A percentile compares a stretch with the other conserved stretches of the same genome.
Evolutionary conservation across 2,113 vertebrate species (phyloP).

Genomic region (Guaruba guarouba): DNA sequence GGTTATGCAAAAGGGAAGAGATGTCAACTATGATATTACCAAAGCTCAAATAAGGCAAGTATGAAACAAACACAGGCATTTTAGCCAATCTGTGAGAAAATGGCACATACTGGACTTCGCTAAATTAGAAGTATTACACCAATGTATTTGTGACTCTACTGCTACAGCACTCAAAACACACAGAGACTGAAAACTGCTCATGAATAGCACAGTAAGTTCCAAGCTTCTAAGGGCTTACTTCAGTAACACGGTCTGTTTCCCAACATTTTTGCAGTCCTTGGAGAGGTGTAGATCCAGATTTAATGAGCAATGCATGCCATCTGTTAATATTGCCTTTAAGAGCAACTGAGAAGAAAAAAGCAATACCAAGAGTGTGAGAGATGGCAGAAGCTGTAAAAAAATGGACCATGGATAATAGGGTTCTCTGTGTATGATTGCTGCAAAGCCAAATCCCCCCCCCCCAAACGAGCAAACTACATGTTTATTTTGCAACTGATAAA

Average conservation of each 20-base stretch:
- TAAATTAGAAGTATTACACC: slow-evolving; percentile 6
- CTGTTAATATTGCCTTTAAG: slow-evolving; percentile 68
- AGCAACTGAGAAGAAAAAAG: slow-evolving; percentile 56
- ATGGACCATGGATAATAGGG: not conserved
- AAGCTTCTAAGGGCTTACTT: slow-evolving; percentile 4
- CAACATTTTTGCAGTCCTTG: slow-evolving; percentile 55
- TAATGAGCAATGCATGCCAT: slow-evolving; percentile 70
- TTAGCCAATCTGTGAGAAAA: not conserved
- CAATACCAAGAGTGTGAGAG: not conserved
- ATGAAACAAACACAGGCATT: not conserved
- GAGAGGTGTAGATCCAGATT: slow-evolving; percentile 61
- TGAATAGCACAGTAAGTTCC: slow-evolving; percentile 20
- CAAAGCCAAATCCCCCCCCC: not conserved
- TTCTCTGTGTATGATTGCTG: not conserved
- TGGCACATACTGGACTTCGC: not conserved
- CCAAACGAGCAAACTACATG: not conserved
- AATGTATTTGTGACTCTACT: slow-evolving; percentile 18
- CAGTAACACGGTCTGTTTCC: slow-evolving; percentile 57
- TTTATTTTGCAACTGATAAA: not conserved
- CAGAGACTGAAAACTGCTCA: not conserved
- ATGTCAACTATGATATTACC: not conserved
- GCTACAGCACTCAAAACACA: not conserved
- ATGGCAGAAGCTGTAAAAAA: slow-evolving; percentile 41
- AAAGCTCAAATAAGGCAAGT: not conserved
- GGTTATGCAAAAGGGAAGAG: not conserved